A percentile compares a stretch with the other conserved stretches of the same genome.
Evolutionary conservation across 2,797 vertebrate genomes (phyloP).

Genomic region (Brotula barbata): DNA sequence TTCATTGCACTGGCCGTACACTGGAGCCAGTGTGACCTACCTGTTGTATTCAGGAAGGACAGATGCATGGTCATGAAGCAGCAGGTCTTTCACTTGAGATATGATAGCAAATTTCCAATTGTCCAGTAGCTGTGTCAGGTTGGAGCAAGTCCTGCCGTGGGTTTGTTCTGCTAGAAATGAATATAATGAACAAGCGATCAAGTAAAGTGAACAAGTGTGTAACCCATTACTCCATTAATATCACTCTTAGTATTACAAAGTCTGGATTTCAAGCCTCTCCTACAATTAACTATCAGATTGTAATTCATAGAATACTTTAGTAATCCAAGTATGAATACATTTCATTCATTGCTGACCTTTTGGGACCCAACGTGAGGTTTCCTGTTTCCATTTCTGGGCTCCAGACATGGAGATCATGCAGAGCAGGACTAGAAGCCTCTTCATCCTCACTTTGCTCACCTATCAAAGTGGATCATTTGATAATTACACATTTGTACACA

Average conservation of each 20-base stretch:
- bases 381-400: slow-evolving; percentile 72
- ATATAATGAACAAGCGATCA: neutral
- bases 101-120: slow-evolving; percentile 91
- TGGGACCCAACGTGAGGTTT: slow-evolving; percentile 57
- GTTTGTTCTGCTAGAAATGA: slow-evolving; percentile 55
- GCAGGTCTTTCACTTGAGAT: slow-evolving; percentile 83
- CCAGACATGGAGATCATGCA: slow-evolving; percentile 65
- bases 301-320: slow-evolving; percentile 4
- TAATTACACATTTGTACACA: neutral
- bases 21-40: slow-evolving; percentile 62
- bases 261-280: neutral
- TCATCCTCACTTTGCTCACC: slow-evolving; percentile 53
- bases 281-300: neutral
- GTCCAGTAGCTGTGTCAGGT: slow-evolving; percentile 87
- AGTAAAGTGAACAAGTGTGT: neutral
- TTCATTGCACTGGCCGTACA: neutral
- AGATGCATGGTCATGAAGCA: slow-evolving; percentile 83
- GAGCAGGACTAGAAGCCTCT: slow-evolving; percentile 63
- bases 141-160: slow-evolving; percentile 79
- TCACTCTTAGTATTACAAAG: neutral
- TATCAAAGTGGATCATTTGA: neutral
- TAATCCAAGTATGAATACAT: neutral
- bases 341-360: slow-evolving; percentile 71
- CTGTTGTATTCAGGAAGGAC: slow-evolving; percentile 88
- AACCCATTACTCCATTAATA: neutral